These are phyloP conservation scores for Pluvianellus socialis DNA, from an alignment of 2,113 vertebrate genomes.

Conservation along the genomic window DNA sequence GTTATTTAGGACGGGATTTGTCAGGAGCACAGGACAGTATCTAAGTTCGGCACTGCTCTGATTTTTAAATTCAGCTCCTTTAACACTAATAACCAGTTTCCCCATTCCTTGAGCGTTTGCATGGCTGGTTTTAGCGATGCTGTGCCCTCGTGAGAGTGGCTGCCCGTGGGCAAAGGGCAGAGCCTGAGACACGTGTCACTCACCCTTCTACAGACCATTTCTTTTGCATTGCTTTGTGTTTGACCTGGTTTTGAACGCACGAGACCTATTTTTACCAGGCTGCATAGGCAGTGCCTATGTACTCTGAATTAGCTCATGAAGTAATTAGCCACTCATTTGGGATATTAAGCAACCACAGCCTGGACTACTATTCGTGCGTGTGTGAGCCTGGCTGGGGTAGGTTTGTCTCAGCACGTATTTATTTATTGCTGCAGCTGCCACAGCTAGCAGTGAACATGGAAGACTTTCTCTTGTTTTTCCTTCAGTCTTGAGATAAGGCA, in stretches of 20 bases:
- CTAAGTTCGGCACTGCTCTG: background rate
- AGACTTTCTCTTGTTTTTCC: slow-evolving; percentile 21
- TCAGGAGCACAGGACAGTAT: background rate
- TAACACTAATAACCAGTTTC: background rate
- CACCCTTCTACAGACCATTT: background rate
- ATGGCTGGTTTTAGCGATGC: background rate
- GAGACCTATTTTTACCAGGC: background rate
- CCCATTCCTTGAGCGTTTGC: background rate
- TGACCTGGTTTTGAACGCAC: background rate
- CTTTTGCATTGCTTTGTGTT: background rate
- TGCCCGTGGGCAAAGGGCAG: background rate
- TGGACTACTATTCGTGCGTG: background rate
- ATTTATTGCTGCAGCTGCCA: background rate
- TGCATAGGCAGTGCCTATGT: background rate
- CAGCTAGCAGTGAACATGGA: background rate
- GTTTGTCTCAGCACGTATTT: background rate
- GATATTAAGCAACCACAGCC: slow-evolving; percentile 20
- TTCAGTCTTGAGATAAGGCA: background rate
- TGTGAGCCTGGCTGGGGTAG: background rate
- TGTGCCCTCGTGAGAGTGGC: background rate
- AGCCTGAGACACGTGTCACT: background rate
- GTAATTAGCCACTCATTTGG: slow-evolving; percentile 30
- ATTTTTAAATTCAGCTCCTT: background rate
- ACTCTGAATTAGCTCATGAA: slow-evolving; percentile 11
- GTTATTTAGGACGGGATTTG: background rate